Conservation (phyloP, 1,140 invertebrate species). For the Temnothorax curvispinosus region DNA sequence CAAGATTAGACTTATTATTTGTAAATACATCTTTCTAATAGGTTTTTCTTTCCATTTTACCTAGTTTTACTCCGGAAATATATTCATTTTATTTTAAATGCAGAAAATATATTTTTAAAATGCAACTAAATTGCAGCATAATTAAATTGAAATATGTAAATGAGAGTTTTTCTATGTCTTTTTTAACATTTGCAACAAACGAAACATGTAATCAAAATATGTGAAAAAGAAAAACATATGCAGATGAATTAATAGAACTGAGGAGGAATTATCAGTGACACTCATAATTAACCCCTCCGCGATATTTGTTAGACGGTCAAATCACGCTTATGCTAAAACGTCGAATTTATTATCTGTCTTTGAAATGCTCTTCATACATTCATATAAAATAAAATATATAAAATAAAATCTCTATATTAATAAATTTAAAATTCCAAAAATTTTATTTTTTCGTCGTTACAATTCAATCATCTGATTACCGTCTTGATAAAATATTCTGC, state of each 20-base stretch:
- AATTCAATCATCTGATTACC: not conserved
- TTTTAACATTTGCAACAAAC: not conserved
- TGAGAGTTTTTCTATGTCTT: not conserved
- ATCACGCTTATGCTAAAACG: no score
- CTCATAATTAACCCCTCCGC: conserved; percentile 28
- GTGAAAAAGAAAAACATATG: not conserved
- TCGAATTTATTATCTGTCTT: no score
- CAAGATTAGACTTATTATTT: not conserved
- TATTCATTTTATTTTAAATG: not conserved
- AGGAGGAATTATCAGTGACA: conserved; percentile 76
- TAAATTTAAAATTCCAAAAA: not conserved
- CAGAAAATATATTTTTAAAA: not conserved
- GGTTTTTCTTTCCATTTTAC: not conserved
- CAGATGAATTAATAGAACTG: conserved; percentile 66
- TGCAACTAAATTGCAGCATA: no score
- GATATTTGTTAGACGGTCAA: no score
- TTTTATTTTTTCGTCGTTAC: not conserved
- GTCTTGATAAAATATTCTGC: not conserved
- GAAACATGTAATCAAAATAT: not conserved
- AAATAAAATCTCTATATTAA: not conserved
- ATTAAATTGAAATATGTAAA: not conserved
- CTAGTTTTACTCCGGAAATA: not conserved
- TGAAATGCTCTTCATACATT: no score
- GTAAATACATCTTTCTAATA: not conserved
- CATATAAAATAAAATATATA: not conserved